A percentile compares a stretch with the other conserved stretches of the same genome.
Conservation (phyloP, 1,140 invertebrate species). For the Vanessa tameamea region DNA sequence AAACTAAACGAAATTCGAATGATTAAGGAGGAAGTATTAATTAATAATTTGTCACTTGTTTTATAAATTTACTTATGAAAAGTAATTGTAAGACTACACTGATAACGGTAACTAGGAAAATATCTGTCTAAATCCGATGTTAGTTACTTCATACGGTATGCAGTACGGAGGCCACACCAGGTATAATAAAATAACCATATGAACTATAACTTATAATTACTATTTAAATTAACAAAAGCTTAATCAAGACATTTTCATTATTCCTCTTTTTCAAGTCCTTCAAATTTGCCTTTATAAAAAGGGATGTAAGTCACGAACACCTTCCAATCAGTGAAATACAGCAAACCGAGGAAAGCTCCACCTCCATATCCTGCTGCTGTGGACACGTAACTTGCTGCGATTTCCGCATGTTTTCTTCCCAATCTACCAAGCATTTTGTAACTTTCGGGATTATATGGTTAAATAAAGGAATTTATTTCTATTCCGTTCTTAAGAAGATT, state of each 20-base stretch:
- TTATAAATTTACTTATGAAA: no score
- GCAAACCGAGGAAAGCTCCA: conserved; percentile 78
- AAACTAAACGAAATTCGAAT: no score
- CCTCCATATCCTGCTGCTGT: conserved; percentile 83
- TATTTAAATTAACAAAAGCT: conserved; percentile 27
- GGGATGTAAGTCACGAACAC: conserved; percentile 86
- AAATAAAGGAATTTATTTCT: no score
- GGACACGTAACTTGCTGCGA: conserved; percentile 62
- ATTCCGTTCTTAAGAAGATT: no score
- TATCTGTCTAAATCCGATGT: no score
- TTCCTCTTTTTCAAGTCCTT: conserved; percentile 58
- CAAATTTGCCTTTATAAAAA: conserved; percentile 87
- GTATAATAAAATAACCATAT: conserved; percentile 21
- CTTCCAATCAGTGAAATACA: conserved; percentile 91
- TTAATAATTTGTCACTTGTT: no score
- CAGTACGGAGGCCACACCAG: neutral
- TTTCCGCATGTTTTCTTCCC: conserved; percentile 64
- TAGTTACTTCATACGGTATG: no score
- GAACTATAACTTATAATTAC: conserved; percentile 36
- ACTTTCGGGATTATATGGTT: neutral
- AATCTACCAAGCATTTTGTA: conserved; percentile 58
- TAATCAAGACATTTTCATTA: conserved; percentile 6
- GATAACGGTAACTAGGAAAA: no score
- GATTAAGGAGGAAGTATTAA: no score
- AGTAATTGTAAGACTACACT: no score